Evolutionary conservation across 1,140 invertebrate species (phyloP).

Genomic region (Calliopsis andreniformis): DNA sequence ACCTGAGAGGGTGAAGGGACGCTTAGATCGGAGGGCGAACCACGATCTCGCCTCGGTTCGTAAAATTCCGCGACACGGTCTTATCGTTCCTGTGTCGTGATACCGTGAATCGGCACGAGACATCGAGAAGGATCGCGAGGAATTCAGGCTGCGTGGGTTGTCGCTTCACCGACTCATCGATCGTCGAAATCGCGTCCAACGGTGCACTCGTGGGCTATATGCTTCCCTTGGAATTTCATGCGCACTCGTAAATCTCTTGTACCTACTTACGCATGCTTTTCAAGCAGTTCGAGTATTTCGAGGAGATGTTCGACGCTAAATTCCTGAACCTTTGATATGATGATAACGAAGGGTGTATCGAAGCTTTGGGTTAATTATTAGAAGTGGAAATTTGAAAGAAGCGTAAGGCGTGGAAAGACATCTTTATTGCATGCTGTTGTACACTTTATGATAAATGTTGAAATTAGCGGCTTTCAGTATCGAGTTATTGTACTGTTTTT

Average conservation of each 20-base stretch:
- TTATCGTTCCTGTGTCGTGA: conserved; percentile 26
- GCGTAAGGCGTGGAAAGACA: too few relatives aligned
- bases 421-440: too few relatives aligned
- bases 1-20: not conserved
- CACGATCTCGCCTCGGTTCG: conserved; percentile 37
- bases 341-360: too few relatives aligned
- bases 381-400: too few relatives aligned
- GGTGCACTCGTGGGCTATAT: not conserved
- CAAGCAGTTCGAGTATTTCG: too few relatives aligned
- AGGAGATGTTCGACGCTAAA: too few relatives aligned
- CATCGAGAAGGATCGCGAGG: not conserved
- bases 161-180: not conserved
- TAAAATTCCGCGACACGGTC: conserved; percentile 44
- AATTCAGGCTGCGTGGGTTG: conserved; percentile 37
- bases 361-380: too few relatives aligned
- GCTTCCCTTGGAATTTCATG: not conserved
- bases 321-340: too few relatives aligned
- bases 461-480: too few relatives aligned
- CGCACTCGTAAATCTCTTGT: not conserved
- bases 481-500: too few relatives aligned
- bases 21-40: conserved; percentile 36
- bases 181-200: conserved; percentile 9
- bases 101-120: not conserved
- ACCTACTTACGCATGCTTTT: too few relatives aligned
- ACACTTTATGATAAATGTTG: too few relatives aligned